Base-by-base conservation (phyloP, 1,140 invertebrate species). In the Drosophila sechellia region DNA sequence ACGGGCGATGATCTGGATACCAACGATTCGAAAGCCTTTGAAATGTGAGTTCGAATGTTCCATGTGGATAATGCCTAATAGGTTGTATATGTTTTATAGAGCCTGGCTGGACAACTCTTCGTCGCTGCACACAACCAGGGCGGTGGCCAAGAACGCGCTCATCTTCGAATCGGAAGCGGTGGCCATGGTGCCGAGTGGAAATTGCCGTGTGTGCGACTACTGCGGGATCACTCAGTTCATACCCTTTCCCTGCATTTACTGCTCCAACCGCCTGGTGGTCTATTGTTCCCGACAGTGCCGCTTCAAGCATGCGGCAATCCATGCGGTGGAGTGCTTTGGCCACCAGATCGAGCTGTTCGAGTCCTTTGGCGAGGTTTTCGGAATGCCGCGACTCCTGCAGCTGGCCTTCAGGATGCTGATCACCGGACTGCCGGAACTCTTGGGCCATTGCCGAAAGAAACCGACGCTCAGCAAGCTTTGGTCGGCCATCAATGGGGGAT, bases 211-310 rank as follows among this genome's bases (percentile, higher is more conserved):
- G n/a, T 86, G 81, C 58, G 81, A 86, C 50, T 57, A 83, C 42
- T 86, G 81, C 42, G 80, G 76, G 54, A 70, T 80, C 25, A 86
- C 77, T 53, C 77, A 86, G 52, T 86, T 86, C 11, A 73, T 86
- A 46, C 73, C 77, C 12, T 86, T 86, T 56, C 81, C 81, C 64
- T 86, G 81, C 77, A 81, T 84, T 78, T 83, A 79, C 77, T 86
- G 81, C 48, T 83, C 81, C 57, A 86, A 86, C 68, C 81, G 81
- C 27, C 60, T 77, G 40, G 80, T 83, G 61, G 77, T 86, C 46
- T 86, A 86, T 42, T 86, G 81, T 12, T 86, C 81, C 25, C 80
- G 81, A 5, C 66, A 80, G 59, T 86, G 81, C 50, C 81, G 81
- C 49, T 60, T 77, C 49, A 76, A 79, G 52, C 81, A 86, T 34